phyloP scores from a whole-genome alignment of 2,888 invertebrate species.

The Ochropleura leucogaster region DNA sequence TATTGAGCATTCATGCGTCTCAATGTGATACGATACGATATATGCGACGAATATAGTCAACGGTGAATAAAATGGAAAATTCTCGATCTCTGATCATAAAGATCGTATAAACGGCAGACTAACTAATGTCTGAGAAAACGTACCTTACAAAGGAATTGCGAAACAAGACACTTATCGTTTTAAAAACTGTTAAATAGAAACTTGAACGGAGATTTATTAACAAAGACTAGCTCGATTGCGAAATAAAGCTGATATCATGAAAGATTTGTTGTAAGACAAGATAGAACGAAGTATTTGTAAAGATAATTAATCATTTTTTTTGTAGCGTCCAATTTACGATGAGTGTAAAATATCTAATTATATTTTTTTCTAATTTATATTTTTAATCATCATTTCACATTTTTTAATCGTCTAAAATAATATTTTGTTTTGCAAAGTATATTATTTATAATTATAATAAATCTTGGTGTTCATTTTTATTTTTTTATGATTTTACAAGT shows the following conservation, averaged over 20 bases:
- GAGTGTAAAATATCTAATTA: no score
- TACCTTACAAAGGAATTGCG: constrained; percentile 35
- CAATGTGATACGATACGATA: constrained; percentile 56
- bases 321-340: no score
- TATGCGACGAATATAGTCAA: constrained; percentile 32
- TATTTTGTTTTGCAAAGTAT: no score
- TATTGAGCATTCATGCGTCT: constrained; percentile 61
- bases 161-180: constrained; percentile 36
- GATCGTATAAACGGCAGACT: constrained; percentile 30
- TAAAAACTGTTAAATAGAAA: constrained; percentile 24
- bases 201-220: constrained; percentile 15
- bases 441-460: no score
- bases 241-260: constrained; percentile 19
- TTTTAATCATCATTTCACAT: no score
- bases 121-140: constrained; percentile 30
- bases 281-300: neutral
- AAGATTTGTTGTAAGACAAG: neutral
- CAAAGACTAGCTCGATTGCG: constrained; percentile 1
- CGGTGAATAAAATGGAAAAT: constrained; percentile 35
- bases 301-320: no score
- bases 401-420: no score
- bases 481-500: no score
- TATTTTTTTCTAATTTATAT: no score
- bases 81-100: constrained; percentile 31
- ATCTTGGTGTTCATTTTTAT: no score